Conservation (phyloP, 2,113 vertebrate species). For the Struthio camelus region DNA sequence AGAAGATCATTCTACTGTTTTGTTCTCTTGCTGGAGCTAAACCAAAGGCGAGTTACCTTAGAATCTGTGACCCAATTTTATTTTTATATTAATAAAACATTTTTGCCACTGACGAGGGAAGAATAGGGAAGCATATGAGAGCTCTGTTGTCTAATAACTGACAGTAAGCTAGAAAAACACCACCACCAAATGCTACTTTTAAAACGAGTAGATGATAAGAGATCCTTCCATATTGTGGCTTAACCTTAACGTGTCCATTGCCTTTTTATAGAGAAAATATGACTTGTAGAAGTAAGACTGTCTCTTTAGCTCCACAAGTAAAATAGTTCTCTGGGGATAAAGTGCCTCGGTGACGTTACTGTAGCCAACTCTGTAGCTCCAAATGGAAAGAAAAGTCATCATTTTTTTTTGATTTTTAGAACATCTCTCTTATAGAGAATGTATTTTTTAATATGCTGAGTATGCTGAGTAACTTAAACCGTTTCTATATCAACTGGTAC, state of each 20-base stretch:
- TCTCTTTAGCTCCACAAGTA: background rate
- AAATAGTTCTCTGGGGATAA: background rate
- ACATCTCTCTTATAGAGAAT: background rate
- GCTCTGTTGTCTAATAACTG: background rate
- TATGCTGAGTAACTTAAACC: background rate
- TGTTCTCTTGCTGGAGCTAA: background rate
- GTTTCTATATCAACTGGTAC: too few species aligned
- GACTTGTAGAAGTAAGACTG: background rate
- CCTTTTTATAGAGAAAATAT: background rate
- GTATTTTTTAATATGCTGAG: background rate
- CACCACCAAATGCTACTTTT: background rate
- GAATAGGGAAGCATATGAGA: background rate
- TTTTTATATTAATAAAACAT: slow-evolving; percentile 7
- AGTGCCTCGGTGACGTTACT: background rate
- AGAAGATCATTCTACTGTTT: background rate
- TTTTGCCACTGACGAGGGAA: background rate
- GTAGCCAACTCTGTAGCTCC: background rate
- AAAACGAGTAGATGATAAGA: background rate
- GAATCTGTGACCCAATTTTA: background rate
- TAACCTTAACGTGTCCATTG: background rate
- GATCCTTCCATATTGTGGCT: background rate
- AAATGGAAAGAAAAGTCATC: background rate
- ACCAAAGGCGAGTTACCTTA: background rate
- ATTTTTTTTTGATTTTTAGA: background rate
- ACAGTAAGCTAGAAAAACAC: background rate